Conservation (phyloP, 2,888 invertebrate genomes). For the Clepsis dumicolana region DNA sequence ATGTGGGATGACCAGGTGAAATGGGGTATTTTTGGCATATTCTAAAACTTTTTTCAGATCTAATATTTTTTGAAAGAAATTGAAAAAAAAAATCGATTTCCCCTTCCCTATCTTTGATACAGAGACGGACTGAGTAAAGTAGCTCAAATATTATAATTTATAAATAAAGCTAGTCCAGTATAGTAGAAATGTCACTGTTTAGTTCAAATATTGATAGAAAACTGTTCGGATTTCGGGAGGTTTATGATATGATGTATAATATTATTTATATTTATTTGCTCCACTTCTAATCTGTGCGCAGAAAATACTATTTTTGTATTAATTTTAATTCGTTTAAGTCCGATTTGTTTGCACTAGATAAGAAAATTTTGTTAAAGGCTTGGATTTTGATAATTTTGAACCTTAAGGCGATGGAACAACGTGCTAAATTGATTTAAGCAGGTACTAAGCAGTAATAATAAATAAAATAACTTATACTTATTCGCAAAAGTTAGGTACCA, state of each 20-base stretch:
- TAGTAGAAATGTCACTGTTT: constrained; percentile 50
- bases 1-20: too few relatives aligned
- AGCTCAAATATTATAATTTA: neutral
- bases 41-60: too few relatives aligned
- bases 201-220: constrained; percentile 73
- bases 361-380: constrained; percentile 12
- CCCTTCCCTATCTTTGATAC: too few relatives aligned
- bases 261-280: constrained; percentile 42
- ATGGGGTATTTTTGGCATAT: too few relatives aligned
- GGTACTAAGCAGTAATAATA: neutral
- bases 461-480: neutral
- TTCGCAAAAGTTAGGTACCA: neutral
- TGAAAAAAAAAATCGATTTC: too few relatives aligned
- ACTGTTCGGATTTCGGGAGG: constrained; percentile 36
- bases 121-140: too few relatives aligned
- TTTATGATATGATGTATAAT: constrained; percentile 31
- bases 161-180: constrained; percentile 21
- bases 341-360: constrained; percentile 28
- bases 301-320: constrained; percentile 40
- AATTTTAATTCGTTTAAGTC: constrained; percentile 34
- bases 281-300: constrained; percentile 33
- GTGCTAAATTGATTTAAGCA: neutral
- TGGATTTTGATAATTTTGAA: constrained; percentile 1
- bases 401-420: neutral
- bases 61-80: too few relatives aligned